These are phyloP conservation scores for Rhinoraja longicauda DNA, from an alignment of 2,797 vertebrate genomes.

Conservation along the genomic window DNA sequence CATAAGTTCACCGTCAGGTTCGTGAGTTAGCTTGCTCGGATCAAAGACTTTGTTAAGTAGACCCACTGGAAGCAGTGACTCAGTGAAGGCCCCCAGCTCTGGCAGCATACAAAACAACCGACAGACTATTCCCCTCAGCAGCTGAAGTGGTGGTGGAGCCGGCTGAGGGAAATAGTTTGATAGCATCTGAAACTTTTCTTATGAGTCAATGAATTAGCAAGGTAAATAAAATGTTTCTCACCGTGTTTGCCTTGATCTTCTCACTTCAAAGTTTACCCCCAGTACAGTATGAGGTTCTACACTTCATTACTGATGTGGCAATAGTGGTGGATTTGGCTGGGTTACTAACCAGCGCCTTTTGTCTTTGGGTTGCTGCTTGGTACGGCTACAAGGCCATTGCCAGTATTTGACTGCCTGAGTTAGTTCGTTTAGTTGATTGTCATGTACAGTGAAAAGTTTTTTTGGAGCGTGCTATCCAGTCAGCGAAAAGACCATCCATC, in stretches of 20 bases:
- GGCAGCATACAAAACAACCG: not conserved
- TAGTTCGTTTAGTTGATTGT: too few species aligned
- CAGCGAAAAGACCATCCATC: too few species aligned
- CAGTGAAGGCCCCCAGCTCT: not conserved
- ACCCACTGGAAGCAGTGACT: not conserved
- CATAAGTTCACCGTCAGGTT: not conserved
- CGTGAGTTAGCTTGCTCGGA: not conserved
- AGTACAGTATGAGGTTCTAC: too few species aligned
- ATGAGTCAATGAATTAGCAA: not conserved
- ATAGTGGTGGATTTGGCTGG: not conserved
- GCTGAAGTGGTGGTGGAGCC: not conserved
- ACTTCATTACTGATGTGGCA: not conserved
- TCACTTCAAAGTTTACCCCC: not conserved
- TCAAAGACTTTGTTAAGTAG: not conserved
- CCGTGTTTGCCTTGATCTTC: not conserved
- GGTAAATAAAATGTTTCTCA: not conserved
- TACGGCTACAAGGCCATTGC: not conserved
- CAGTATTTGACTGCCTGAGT: too few species aligned
- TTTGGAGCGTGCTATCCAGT: too few species aligned
- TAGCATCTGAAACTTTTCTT: not conserved
- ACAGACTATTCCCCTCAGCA: not conserved
- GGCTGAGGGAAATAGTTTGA: not conserved
- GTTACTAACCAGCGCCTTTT: too few species aligned
- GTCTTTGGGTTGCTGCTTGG: constrained; percentile 2
- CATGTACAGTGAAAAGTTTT: too few species aligned